Percentiles rank a stretch among this genome's conserved stretches.
Conservation (phyloP, 2,797 vertebrate species). For the Leptatherina wallacei region DNA sequence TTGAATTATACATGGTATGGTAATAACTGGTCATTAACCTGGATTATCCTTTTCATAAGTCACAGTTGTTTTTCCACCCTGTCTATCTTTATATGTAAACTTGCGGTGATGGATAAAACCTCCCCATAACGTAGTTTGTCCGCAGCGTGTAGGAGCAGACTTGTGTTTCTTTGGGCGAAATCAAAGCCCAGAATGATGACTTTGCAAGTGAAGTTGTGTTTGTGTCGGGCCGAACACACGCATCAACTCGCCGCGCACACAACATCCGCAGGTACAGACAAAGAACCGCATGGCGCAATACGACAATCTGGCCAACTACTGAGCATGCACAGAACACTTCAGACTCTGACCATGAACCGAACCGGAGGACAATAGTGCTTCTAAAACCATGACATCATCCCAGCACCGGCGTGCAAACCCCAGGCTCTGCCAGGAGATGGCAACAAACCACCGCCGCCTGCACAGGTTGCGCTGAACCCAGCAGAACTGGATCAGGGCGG, state of each 20-base stretch:
- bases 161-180: conserved; percentile 1
- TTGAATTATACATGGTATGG: background rate
- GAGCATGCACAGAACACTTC: conserved; percentile 75
- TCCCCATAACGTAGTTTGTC: background rate
- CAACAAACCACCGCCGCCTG: conserved; percentile 40
- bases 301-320: conserved; percentile 60
- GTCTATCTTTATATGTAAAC: background rate
- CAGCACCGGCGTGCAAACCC: conserved; percentile 14
- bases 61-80: background rate
- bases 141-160: too few species aligned
- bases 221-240: background rate
- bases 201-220: conserved; percentile 8
- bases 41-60: background rate
- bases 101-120: background rate
- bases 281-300: conserved; percentile 68
- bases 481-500: conserved; percentile 54
- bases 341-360: conserved; percentile 68
- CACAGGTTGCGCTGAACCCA: conserved; percentile 11
- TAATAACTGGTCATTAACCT: background rate
- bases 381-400: conserved; percentile 79
- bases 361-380: conserved; percentile 74
- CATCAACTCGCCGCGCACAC: background rate
- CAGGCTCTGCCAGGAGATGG: conserved; percentile 61
- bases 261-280: conserved; percentile 55
- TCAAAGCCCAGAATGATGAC: background rate